Conservation (phyloP, 2,888 invertebrate species). For the Drosophila hawaiiensis region DNA sequence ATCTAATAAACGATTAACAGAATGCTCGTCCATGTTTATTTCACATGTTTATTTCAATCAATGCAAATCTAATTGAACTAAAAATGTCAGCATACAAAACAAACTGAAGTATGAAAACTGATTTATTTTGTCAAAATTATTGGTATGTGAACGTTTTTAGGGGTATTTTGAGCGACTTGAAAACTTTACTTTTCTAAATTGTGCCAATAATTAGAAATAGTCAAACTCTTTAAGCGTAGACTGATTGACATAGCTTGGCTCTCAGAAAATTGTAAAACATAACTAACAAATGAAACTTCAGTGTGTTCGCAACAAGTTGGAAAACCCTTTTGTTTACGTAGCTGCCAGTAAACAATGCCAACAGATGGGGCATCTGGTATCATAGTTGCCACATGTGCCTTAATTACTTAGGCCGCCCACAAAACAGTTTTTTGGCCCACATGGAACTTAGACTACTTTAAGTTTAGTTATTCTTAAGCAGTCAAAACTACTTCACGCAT, state of each 20-base stretch:
- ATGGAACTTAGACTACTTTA: slow-evolving; percentile 64
- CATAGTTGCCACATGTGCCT: slow-evolving; percentile 32
- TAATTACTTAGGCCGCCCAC: slow-evolving; percentile 77
- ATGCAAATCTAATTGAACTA: not conserved
- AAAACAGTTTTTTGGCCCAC: slow-evolving; percentile 9
- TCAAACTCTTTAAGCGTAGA: not conserved
- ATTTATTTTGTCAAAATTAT: not conserved
- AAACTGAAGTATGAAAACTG: not conserved
- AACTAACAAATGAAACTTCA: not conserved
- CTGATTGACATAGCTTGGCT: not conserved
- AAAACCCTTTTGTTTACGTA: not conserved
- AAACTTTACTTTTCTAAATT: not conserved
- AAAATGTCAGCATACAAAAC: not conserved
- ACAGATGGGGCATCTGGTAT: slow-evolving; percentile 8
- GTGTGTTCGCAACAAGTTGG: slow-evolving; percentile 2
- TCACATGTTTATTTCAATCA: not conserved
- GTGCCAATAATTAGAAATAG: not conserved
- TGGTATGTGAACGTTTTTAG: no score
- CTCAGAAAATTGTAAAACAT: not conserved
- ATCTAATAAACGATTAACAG: not conserved
- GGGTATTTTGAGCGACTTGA: not conserved
- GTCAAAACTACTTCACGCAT: slow-evolving; percentile 78
- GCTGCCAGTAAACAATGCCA: slow-evolving; percentile 5
- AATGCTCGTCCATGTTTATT: not conserved
- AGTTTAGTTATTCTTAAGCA: slow-evolving; percentile 73